Conservation (phyloP, 2,888 invertebrate species). For the Dolichopus griseipennis region DNA sequence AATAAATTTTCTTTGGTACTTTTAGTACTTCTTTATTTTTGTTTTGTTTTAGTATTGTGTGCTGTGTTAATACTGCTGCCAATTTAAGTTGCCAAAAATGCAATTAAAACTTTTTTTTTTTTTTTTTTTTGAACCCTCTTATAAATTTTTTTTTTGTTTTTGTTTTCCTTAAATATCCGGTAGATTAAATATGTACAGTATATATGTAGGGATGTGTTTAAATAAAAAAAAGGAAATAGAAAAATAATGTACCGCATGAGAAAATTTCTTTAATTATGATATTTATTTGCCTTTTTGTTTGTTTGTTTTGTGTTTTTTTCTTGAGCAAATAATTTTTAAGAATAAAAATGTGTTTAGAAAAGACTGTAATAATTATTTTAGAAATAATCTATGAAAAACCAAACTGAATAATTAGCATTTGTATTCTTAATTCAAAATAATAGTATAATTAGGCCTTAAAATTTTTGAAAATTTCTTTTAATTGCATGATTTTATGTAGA, state of each 20-base stretch:
- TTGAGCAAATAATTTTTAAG: not conserved
- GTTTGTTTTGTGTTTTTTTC: not conserved
- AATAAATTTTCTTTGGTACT: not conserved
- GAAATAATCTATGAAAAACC: not conserved
- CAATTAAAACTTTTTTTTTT: constrained; percentile 1
- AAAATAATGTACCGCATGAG: not conserved
- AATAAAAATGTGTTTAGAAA: not conserved
- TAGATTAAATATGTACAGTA: not conserved
- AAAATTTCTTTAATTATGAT: not conserved
- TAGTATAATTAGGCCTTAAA: no score
- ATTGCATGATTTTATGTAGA: no score
- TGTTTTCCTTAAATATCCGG: not conserved
- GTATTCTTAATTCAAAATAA: no score
- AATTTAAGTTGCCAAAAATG: constrained; percentile 6
- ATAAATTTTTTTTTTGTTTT: no score
- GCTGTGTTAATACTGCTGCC: not conserved
- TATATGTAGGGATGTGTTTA: not conserved
- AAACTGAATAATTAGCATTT: not conserved
- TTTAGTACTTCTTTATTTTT: not conserved
- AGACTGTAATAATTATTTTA: not conserved
- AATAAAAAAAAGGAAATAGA: not conserved
- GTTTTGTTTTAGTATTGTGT: not conserved
- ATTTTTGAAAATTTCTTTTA: no score
- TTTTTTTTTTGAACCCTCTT: not conserved
- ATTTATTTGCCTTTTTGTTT: not conserved